Evolutionary conservation across 2,888 invertebrate species (phyloP), one percentile per base, ranked within the genome.

Genomic region (Drosophila falleni): DNA sequence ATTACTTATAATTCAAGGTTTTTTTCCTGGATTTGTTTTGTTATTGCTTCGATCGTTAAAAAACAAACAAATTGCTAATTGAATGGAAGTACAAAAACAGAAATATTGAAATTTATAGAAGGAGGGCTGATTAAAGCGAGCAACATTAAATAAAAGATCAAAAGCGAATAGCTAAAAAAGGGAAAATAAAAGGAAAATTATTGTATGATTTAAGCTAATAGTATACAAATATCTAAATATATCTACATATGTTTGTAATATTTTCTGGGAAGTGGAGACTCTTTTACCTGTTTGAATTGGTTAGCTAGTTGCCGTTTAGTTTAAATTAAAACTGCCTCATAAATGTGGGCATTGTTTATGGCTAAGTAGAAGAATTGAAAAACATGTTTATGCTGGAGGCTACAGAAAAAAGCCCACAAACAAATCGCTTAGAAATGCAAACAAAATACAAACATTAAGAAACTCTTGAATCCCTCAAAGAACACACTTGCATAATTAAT

Each of bases 401-500:
- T 39, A 41, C 35, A 15, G n/a, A 23, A 31, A 60, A 37, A 10
- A 53, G 33, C 19, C 47, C 54, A 50, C 42, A 69, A 61, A 47
- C 39, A 70, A 55, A 26, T 46, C 23, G 46, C 41, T 50, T 29
- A 49, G 29, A 41, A 46, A 69, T 26, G 56, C 50, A 74, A 76
- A 74, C 73, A 71, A 69, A 29, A 54, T 5, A 42, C 23, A 11
- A 33, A 47, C 44, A 53, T 53, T 71, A 42, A 56, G 60, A 16
- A 62, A 58, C 56, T 50, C 33, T 62, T 59, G 55, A 68, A 55
- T 42, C 46, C 35, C 49, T 58, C 35, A 59, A 39, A 49, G 5
- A 60, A 53, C 46, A 63, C 54, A 75, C 78, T 75, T 78, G 75
- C 78, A 78, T 78, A 75, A 75, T 78, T 73, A 58, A 66, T 59